Base-by-base conservation (phyloP, 2,888 invertebrate species). In the Ophion costatus region DNA sequence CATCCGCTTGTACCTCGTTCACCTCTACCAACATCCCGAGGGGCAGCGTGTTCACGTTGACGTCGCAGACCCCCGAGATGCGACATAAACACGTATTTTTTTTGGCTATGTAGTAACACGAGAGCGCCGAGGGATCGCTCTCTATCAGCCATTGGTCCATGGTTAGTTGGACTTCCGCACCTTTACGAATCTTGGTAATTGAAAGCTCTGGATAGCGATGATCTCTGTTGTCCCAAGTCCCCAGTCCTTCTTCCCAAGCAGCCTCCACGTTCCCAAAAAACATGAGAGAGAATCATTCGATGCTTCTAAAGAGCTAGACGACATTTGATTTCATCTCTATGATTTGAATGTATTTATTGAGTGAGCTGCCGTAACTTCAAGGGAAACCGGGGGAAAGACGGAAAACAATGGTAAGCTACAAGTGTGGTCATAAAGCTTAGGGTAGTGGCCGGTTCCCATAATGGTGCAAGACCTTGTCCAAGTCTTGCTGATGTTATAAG, bases 11-110 rank as follows among this genome's bases (percentile, higher is more conserved):
- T 64, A 88, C 87, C 66, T 90, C 91, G 14, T 91, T 86, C 5
- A 90, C 90, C 82, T 92, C 89, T 0, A 92, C 91, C 3, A 93
- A 88, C 90, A 90, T 91, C 61, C 93, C 93, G 17, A 89, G 83
- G 10, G 78, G 88, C 24, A 92, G 71, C 11, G 70, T 71, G 71
- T 74, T 88, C 7, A 91, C 79, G 77, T 92, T 92, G 17, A 84
- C 86, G 42, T 89, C 87, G 77, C 91, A 92, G 63, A 75, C 86
- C 3, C 91, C 92, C 0, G 90, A 89, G 59, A 90, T 85, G 70
- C 91, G 88, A 61, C 75, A 87, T 17, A 92, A 29, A 75, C 88
- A 73, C 22, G 90, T 88, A 66, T 89, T 88, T 59, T 88, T 87
- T n/a, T 87, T 89, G 42, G 91, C 91, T 33, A 92, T 88, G 74